Percentiles rank a stretch among this genome's conserved stretches.
phyloP scores from a whole-genome alignment of 2,797 vertebrate genomes.

The Ambastaia sidthimunki region DNA sequence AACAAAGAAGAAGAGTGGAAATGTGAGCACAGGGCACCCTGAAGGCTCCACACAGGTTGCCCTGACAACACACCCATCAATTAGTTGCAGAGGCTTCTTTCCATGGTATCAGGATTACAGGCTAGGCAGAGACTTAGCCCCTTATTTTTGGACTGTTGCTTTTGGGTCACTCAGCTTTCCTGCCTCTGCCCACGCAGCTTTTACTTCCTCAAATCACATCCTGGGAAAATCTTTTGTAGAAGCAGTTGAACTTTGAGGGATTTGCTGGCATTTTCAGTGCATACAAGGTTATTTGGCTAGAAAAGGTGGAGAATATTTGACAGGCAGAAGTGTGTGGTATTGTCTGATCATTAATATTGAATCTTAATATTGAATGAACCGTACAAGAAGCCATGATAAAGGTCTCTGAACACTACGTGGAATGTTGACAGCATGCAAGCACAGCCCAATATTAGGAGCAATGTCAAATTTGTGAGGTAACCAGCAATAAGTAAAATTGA shows the following conservation, averaged over 20 bases:
- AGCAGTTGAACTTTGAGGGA: background rate
- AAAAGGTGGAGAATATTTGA: background rate
- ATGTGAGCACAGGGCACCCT: conserved; percentile 1
- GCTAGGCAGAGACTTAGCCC: background rate
- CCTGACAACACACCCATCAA: conserved; percentile 39
- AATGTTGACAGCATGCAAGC: background rate
- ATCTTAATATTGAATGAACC: background rate
- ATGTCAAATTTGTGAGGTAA: conserved; percentile 5
- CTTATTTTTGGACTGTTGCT: background rate
- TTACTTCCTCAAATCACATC: background rate
- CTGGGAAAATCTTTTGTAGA: background rate
- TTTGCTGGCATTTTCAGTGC: background rate
- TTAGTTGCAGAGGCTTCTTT: conserved; percentile 5
- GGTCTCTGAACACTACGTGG: background rate
- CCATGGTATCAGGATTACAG: background rate
- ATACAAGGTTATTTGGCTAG: background rate
- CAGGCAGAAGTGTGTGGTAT: background rate
- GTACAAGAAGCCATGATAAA: background rate
- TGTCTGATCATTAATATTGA: background rate
- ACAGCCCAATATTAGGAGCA: background rate
- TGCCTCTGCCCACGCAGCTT: background rate
- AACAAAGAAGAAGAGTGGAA: conserved; percentile 22
- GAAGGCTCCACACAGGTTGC: conserved; percentile 11
- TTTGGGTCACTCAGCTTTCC: background rate
- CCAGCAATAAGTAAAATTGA: conserved; percentile 25